Evolutionary conservation across 2,797 vertebrate species (phyloP), one percentile per base, ranked within the genome.

Genomic region (Microctenopoma steveboyesi): DNA sequence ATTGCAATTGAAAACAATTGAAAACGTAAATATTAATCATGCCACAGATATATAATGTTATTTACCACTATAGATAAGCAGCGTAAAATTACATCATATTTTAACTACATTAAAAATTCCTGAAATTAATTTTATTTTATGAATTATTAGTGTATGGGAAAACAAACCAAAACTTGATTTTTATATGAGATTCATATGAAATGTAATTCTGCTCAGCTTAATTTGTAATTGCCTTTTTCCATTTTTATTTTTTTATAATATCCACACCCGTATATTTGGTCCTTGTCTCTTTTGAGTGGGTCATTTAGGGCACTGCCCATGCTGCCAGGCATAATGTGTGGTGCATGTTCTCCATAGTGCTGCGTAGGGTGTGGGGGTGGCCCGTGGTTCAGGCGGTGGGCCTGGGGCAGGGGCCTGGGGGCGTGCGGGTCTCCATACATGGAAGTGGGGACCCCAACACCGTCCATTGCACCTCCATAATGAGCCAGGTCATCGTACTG

Each of bases 401-500:
- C 95, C 72, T 95, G 96, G 5, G 95, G 93, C 63, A 96, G 94
- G 71, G 95, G 95, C 82, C 96, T 94, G 56, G 96, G 95, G 50
- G 95, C 95, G 86, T 97, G 97, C 57, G 96, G 95, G 89, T 96
- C 96, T 87, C 96, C 96, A 86, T 98, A 98, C 95, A 98, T 96
- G 76, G 96, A 96, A 22, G 95, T 88, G 52, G 96, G 95, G 73
- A 97, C 95, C 82, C 95, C 96, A 68, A 97, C 95, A 90, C 95
- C 95, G 82, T 98, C 97, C 96, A 98, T 97, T 70, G 94, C 76
- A 4, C 90, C 95, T 86, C 95, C 96, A 89, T 98, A 98, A 87
- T 96, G 97, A 88, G 95, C 94, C 86, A 98, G 93, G 87, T 98
- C 97, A 89, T 98, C 97, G 93, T 98, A 98, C 97, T 98, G 93